Conservation (phyloP, 2,797 vertebrate genomes). For the Oryzias sinensis region DNA sequence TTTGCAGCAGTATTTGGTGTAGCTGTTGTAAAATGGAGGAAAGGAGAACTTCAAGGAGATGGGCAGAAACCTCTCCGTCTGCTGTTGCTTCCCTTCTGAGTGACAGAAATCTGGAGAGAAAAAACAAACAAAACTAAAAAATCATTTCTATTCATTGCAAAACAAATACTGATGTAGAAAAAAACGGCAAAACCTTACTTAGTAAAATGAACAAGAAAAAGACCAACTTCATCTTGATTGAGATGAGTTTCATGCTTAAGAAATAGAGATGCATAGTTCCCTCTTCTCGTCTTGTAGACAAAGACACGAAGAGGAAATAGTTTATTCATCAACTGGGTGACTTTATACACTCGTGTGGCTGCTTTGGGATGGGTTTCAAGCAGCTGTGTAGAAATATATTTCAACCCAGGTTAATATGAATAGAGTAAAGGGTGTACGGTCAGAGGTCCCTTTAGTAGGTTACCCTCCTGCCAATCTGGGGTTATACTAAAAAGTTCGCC, state of each 20-base stretch:
- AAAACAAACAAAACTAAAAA: background rate
- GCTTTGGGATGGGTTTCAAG: background rate
- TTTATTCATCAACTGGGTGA: constrained; percentile 16
- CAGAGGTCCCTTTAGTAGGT: no score
- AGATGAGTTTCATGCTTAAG: constrained; percentile 10
- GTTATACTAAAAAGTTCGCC: no score
- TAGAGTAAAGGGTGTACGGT: no score
- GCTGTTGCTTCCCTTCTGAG: constrained; percentile 48
- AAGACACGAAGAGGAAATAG: constrained; percentile 46
- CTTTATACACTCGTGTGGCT: background rate
- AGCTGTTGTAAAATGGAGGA: constrained; percentile 50
- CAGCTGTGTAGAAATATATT: background rate
- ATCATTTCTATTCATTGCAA: background rate
- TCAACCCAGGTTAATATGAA: no score
- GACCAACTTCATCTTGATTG: constrained; percentile 59
- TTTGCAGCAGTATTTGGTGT: constrained; percentile 68
- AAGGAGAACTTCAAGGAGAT: constrained; percentile 62
- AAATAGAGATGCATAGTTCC: constrained; percentile 9
- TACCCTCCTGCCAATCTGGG: no score
- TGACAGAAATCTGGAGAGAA: constrained; percentile 55
- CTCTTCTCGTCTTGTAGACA: constrained; percentile 19
- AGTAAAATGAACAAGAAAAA: constrained; percentile 58
- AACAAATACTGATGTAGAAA: background rate
- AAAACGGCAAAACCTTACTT: constrained; percentile 30
- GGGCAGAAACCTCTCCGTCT: constrained; percentile 34